Conservation (phyloP, 2,888 invertebrate species). For the Acrocera orbiculus region DNA sequence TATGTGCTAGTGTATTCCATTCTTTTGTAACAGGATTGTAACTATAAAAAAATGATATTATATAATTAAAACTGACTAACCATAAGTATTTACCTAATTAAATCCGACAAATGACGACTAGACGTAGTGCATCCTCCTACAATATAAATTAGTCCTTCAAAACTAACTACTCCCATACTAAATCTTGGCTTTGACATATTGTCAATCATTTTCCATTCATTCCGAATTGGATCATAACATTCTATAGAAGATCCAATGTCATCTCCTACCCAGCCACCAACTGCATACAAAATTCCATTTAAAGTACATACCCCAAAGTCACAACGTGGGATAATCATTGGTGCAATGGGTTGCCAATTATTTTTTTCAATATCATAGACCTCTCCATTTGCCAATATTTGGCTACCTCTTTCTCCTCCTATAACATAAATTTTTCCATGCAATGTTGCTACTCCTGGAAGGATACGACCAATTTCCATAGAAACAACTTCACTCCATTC, state of each 20-base stretch:
- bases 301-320: slow-evolving; percentile 77
- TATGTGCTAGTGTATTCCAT: slow-evolving; percentile 58
- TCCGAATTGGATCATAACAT: slow-evolving; percentile 60
- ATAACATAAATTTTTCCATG: slow-evolving; percentile 78
- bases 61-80: neutral
- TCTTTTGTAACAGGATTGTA: slow-evolving; percentile 66
- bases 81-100: slow-evolving; percentile 33
- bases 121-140: slow-evolving; percentile 78
- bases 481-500: slow-evolving; percentile 67
- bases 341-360: slow-evolving; percentile 43
- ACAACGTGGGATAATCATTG: slow-evolving; percentile 70
- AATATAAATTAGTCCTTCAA: slow-evolving; percentile 51
- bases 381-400: slow-evolving; percentile 76
- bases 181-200: slow-evolving; percentile 71
- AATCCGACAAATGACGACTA: slow-evolving; percentile 60
- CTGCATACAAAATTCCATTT: slow-evolving; percentile 66
- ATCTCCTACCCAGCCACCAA: slow-evolving; percentile 87
- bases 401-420: slow-evolving; percentile 79
- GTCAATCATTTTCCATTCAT: slow-evolving; percentile 61
- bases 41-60: slow-evolving; percentile 26
- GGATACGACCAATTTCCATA: slow-evolving; percentile 68
- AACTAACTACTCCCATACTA: slow-evolving; percentile 77
- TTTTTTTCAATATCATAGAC: slow-evolving; percentile 55
- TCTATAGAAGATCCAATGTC: slow-evolving; percentile 82
- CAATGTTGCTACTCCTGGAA: slow-evolving; percentile 71